Evolutionary conservation across 2,797 vertebrate genomes (phyloP).

Genomic region (Limosa lapponica): DNA sequence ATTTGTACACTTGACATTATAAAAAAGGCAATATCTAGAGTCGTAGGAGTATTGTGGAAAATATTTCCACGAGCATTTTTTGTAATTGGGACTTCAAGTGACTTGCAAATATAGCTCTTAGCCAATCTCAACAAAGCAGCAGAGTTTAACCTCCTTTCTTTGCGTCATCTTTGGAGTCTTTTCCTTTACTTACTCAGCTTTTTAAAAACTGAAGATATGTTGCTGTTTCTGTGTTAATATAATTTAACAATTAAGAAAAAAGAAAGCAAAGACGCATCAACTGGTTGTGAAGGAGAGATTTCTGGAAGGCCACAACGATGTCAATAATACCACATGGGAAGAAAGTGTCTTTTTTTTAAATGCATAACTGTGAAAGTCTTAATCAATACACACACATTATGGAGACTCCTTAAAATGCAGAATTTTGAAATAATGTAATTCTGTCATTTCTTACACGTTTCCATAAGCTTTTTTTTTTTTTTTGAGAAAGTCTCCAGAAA

Average conservation of each 20-base stretch:
- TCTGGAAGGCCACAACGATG: not conserved
- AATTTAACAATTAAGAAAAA: not conserved
- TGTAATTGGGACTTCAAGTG: not conserved
- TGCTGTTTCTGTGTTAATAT: not conserved
- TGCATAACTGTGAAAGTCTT: not conserved
- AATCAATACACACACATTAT: not conserved
- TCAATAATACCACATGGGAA: not conserved
- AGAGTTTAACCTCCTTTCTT: not conserved
- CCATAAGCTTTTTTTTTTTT: not conserved
- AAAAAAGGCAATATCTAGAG: not conserved
- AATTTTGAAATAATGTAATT: not conserved
- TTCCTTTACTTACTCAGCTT: not conserved
- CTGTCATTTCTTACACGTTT: not conserved
- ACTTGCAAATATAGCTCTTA: not conserved
- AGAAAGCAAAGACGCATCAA: not conserved
- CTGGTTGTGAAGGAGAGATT: not conserved
- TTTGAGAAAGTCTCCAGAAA: not conserved
- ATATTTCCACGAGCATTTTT: not conserved
- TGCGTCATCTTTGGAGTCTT: not conserved
- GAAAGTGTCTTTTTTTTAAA: not conserved
- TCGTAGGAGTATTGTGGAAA: not conserved
- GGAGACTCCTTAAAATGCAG: not conserved
- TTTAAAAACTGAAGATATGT: not conserved
- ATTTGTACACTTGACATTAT: not conserved
- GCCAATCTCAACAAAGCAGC: not conserved